Conservation (phyloP, 2,797 vertebrate species). For the Eurystomus glaucurus region DNA sequence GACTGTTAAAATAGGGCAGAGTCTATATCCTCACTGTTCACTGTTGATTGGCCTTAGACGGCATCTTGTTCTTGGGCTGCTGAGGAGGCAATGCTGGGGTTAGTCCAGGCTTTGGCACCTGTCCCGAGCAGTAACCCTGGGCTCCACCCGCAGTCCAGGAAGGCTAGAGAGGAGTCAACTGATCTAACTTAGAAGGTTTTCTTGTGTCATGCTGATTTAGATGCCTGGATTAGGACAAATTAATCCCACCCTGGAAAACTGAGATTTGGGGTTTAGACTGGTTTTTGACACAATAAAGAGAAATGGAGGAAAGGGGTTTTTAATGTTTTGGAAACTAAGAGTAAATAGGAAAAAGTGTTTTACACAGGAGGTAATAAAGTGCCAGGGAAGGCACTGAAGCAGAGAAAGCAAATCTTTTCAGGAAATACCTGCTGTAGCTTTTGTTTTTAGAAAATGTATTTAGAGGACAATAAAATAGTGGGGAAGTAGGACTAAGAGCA, state of each 20-base stretch:
- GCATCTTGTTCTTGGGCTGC: background rate
- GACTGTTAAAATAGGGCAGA: background rate
- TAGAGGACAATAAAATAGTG: background rate
- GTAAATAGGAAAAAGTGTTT: background rate
- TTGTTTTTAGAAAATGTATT: background rate
- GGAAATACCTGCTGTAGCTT: background rate
- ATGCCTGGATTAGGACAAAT: background rate
- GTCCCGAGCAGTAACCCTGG: background rate
- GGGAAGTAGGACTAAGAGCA: background rate
- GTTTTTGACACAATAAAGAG: background rate
- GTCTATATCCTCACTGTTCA: background rate
- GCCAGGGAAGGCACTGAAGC: background rate
- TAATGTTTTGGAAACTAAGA: background rate
- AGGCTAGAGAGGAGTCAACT: background rate
- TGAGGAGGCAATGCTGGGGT: background rate
- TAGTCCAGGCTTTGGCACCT: background rate
- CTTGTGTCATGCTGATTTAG: background rate
- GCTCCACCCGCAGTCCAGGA: background rate
- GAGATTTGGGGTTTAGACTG: background rate
- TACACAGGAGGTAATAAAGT: background rate
- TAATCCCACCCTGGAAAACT: background rate
- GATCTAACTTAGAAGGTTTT: background rate
- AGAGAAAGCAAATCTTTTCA: background rate
- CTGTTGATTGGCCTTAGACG: background rate
- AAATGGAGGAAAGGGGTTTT: background rate